Evolutionary conservation across 1,140 invertebrate genomes (phyloP).

Genomic region (Drosophila kohkoa): DNA sequence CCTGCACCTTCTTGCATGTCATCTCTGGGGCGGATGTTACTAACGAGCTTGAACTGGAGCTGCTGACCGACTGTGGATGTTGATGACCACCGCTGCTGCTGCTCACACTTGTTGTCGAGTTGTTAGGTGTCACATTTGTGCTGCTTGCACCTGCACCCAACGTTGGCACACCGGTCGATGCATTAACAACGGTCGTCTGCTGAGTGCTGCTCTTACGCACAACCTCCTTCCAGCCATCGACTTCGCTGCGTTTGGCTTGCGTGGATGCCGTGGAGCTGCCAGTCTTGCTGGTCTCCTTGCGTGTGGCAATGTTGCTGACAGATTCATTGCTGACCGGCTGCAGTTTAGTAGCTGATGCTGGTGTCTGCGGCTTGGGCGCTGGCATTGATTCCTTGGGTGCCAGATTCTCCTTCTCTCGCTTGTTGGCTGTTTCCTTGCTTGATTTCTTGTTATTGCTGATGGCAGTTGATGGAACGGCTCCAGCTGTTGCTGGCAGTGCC

Average conservation of each 20-base stretch:
- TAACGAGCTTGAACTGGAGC: constrained; percentile 47
- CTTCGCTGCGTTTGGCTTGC: constrained; percentile 87
- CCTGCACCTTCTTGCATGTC: constrained; percentile 92
- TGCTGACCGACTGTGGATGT: constrained; percentile 51
- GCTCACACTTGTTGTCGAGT: constrained; percentile 33
- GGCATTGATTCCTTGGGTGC: constrained; percentile 75
- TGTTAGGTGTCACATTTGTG: constrained; percentile 37
- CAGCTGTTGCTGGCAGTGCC: constrained; percentile 25
- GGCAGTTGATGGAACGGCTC: constrained; percentile 28
- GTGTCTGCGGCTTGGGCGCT: constrained; percentile 48
- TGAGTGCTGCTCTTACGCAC: constrained; percentile 91
- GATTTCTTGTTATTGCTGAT: constrained; percentile 27
- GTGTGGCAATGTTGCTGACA: constrained; percentile 50
- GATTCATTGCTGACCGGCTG: constrained; percentile 56
- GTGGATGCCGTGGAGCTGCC: constrained; percentile 12
- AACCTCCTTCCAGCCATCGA: constrained; percentile 98
- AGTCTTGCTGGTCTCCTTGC: constrained; percentile 26
- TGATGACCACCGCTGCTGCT: constrained; percentile 33
- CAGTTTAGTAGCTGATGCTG: constrained; percentile 35
- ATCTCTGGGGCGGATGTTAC: constrained; percentile 62
- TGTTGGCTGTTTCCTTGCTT: constrained; percentile 59
- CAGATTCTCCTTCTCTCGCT: constrained; percentile 83
- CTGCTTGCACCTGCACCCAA: constrained; percentile 13
- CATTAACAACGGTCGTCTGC: constrained; percentile 48
- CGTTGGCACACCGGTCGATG: neutral